Evolutionary conservation across 2,888 invertebrate genomes (phyloP).

Genomic region (Tipula unca): DNA sequence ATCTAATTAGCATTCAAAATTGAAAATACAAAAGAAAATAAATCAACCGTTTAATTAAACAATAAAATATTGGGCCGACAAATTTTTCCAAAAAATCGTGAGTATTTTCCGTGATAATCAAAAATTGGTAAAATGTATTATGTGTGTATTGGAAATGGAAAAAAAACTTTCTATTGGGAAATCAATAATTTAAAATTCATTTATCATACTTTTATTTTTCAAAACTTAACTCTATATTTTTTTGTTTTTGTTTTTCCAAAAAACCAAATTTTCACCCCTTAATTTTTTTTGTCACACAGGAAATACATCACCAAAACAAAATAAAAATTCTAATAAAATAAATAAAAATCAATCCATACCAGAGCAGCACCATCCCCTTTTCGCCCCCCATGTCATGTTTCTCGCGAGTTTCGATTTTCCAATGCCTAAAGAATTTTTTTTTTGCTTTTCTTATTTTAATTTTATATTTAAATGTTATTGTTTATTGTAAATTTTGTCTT

Average conservation of each 20-base stretch:
- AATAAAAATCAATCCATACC: background rate
- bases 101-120: background rate
- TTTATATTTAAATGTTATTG: constrained; percentile 14
- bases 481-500: background rate
- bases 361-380: background rate
- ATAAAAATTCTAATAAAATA: constrained; percentile 8
- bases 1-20: background rate
- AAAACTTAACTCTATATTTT: background rate
- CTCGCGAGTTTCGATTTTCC: background rate
- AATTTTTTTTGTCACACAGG: constrained; percentile 4
- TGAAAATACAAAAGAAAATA: background rate
- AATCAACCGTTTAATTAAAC: constrained; percentile 14
- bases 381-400: background rate
- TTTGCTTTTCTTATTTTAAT: background rate
- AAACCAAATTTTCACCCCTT: background rate
- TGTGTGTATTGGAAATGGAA: background rate
- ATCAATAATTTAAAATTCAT: background rate
- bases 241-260: background rate
- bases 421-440: background rate
- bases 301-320: background rate
- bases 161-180: background rate
- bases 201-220: background rate
- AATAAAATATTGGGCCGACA: background rate
- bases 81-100: background rate
- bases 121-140: background rate